Percentiles rank a stretch among this genome's conserved stretches.
Conservation (phyloP, 2,113 vertebrate species). For the Hypomesus transpacificus region DNA sequence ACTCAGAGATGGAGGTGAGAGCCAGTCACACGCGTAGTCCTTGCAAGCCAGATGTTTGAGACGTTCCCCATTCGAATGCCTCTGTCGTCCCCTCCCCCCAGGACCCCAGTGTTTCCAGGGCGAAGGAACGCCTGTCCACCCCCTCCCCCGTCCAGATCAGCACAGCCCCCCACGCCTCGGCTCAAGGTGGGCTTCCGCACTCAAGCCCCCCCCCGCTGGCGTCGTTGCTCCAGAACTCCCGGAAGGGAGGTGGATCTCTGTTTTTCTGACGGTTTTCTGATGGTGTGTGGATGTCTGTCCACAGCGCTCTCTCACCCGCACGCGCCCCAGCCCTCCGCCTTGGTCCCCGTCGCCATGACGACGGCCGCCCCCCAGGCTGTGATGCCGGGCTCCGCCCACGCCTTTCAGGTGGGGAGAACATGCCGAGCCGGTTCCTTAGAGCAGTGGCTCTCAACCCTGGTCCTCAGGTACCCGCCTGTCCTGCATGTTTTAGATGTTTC, state of each 20-base stretch:
- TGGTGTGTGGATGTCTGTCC: not conserved
- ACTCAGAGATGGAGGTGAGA: constrained; percentile 87
- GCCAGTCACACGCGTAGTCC: too few relatives aligned
- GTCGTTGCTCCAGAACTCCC: not conserved
- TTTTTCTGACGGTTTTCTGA: not conserved
- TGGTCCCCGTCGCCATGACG: constrained; percentile 74
- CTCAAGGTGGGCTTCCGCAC: constrained; percentile 49
- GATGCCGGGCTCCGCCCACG: constrained; percentile 70
- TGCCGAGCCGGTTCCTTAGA: not conserved
- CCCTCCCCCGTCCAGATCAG: constrained; percentile 67
- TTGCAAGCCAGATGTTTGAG: not conserved
- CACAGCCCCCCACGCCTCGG: constrained; percentile 48
- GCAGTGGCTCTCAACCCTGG: too few relatives aligned
- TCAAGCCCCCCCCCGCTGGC: too few relatives aligned
- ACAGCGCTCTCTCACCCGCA: constrained; percentile 69
- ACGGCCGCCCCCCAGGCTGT: constrained; percentile 70
- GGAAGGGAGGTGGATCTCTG: not conserved
- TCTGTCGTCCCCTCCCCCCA: constrained; percentile 43
- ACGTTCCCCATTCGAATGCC: not conserved
- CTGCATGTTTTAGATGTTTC: too few relatives aligned
- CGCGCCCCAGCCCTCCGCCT: constrained; percentile 69
- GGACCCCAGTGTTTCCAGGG: constrained; percentile 74
- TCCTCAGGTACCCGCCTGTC: too few relatives aligned
- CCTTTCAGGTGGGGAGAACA: constrained; percentile 81
- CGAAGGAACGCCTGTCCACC: constrained; percentile 56